Conservation (phyloP, 2,113 vertebrate genomes). For the Macquaria ambigua region DNA sequence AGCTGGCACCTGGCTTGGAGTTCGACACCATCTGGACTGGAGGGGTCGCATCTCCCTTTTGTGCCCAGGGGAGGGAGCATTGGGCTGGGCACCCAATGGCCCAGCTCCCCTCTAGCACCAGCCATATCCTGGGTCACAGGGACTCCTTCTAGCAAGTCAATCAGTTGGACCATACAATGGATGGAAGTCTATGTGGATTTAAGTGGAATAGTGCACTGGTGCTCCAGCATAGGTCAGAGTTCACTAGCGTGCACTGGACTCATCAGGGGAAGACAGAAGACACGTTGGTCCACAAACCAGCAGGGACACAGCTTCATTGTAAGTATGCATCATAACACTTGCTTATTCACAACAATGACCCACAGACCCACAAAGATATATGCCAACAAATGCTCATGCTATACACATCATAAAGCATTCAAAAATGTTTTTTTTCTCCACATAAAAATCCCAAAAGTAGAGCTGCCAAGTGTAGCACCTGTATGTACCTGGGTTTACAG, state of each 20-base stretch:
- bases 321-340: constrained; percentile 68
- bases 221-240: constrained; percentile 73
- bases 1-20: constrained; percentile 65
- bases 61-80: constrained; percentile 64
- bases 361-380: constrained; percentile 23
- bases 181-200: constrained; percentile 72
- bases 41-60: constrained; percentile 56
- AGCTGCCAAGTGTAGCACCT: constrained; percentile 14
- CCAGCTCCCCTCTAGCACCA: constrained; percentile 49
- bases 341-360: constrained; percentile 16
- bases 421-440: neutral
- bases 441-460: neutral
- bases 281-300: constrained; percentile 60
- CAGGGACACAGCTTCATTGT: constrained; percentile 79
- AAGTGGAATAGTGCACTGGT: constrained; percentile 76
- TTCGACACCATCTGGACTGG: constrained; percentile 66
- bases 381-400: neutral
- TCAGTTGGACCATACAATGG: constrained; percentile 76
- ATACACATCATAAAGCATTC: neutral
- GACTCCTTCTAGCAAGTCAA: constrained; percentile 55
- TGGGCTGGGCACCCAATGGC: constrained; percentile 65
- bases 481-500: constrained; percentile 20
- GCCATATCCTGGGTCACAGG: constrained; percentile 58
- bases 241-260: constrained; percentile 72
- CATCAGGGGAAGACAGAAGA: constrained; percentile 70